These are phyloP conservation scores for Sipha maydis DNA, from an alignment of 2,888 invertebrate species.

Conservation along the genomic window DNA sequence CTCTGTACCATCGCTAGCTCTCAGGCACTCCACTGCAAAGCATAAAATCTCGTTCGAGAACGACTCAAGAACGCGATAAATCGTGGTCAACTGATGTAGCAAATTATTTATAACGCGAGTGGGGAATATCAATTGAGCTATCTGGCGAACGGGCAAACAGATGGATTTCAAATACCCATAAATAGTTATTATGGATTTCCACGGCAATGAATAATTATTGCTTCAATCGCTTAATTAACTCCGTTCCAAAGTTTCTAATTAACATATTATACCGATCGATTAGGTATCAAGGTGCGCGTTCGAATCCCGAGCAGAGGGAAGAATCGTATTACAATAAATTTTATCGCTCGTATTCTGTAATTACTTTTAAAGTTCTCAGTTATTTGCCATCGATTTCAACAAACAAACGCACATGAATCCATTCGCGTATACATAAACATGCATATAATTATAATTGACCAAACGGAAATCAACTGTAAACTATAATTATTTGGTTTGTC, in stretches of 20 bases:
- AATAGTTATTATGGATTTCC: conserved; percentile 14
- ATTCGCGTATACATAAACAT: too few species aligned
- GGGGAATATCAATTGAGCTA: neutral
- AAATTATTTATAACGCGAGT: neutral
- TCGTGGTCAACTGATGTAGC: neutral
- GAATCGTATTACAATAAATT: neutral
- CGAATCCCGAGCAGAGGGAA: neutral
- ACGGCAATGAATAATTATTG: conserved; percentile 16
- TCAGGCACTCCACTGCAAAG: too few species aligned
- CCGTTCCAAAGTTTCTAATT: neutral
- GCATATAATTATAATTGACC: too few species aligned
- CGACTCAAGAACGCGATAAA: neutral
- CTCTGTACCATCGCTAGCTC: too few species aligned
- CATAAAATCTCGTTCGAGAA: neutral
- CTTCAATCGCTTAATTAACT: neutral
- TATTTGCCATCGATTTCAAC: too few species aligned
- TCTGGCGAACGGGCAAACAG: neutral
- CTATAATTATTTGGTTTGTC: too few species aligned
- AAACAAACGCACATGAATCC: too few species aligned
- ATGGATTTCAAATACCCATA: neutral
- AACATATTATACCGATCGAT: neutral
- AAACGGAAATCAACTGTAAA: too few species aligned
- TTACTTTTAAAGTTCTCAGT: neutral
- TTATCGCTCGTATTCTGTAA: too few species aligned
- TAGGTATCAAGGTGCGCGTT: neutral